Base-by-base conservation (phyloP, 2,113 vertebrate species). In the Aleadryas rufinucha region DNA sequence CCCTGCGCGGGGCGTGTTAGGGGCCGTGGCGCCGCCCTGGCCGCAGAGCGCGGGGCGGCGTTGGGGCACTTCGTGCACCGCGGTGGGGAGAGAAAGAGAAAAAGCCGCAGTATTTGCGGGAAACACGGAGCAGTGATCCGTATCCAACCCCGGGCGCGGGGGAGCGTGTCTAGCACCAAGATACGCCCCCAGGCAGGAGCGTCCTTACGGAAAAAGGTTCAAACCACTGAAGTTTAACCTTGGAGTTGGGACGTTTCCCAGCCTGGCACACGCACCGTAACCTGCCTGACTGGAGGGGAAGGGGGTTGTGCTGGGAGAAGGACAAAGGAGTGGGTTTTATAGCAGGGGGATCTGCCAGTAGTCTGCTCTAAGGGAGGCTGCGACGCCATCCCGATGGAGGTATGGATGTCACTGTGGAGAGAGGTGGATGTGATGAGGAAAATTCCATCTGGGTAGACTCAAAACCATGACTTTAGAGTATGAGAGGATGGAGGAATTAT, bases 231-330 rank as follows among this genome's bases (percentile, higher is more conserved):
- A 2, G 30, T 35, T 42, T 39, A n/a, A 9, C 44, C 39, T 27
- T 1, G 41, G 53, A 12, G 4, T 5, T 10, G 39, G 24, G 27
- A 13, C 3, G 0, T 59, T 45, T 39, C n/a, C n/a, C 68, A 37
- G n/a, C 9, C 68, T n/a, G 68, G 23, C 23, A 9, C 23, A 3
- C 9, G 3, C 33, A 4, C 15, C 0, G 0, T 24, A 10, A 26
- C n/a, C 17, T 5, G 45, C n/a, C 23, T 14, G 56, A 9, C 35
- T 3, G 49, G 28, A 44, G 33, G 22, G 42, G 42, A 49, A 54
- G 42, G 60, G 60, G 19, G 24, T 1, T 31, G 37, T 3, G 7
- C 31, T 10, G 49, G 13, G 50, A 35, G 31, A 69, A 45, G 35
- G 17, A 17, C 6, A 4, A 47, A 37, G 31, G 39, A 52, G 33